Evolutionary conservation across 2,888 invertebrate genomes (phyloP), one percentile per base, ranked within the genome.

Genomic region (Eubasilissa splendida): DNA sequence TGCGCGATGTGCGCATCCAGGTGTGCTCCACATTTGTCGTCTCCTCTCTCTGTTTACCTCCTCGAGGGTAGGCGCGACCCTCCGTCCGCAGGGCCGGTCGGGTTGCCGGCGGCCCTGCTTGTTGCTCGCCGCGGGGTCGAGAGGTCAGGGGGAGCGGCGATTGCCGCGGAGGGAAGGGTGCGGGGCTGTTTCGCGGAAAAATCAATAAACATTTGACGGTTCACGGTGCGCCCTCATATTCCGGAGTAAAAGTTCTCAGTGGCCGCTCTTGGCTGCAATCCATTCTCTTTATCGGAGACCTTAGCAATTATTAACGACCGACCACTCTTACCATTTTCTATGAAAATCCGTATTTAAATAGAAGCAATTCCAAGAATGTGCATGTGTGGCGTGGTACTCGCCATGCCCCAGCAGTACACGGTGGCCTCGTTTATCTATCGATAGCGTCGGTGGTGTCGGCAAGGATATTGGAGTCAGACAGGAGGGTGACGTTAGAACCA

Each of bases 131-230:
- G 68, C 52, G 42, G 42, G 22, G 22, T 22, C 22, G 22, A 22
- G 22, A 22, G 22, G 50, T 14, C 42, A 50, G 52, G 14, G 14
- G n/a, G 42, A 10, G 50, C 31, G 54, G 56, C 71, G 5, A 50
- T 52, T 0, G 4, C 11, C 52, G 12, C 10, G n/a, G 76, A 12
- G 50, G 7, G 9, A n/a, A 22, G 52, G 50, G 50, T 7, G 52
- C 8, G 60, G 42, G n/a, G 52, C 14, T n/a, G 12, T 60, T 31
- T 76, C 63, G 76, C 53, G 63, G 52, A 63, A 76, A 63, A 63
- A 76, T 63, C 60, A 76, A 63, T 63, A 68, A 68, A 65, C 76
- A 76, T 76, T 76, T 14, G 60, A 14, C 11, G 63, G 59, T 53
- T 59, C 52, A 50, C 63, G 50, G 33, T 50, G 42, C 66, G 68